Base-by-base conservation (phyloP, 1,140 invertebrate genomes). In the Papilio machaon region DNA sequence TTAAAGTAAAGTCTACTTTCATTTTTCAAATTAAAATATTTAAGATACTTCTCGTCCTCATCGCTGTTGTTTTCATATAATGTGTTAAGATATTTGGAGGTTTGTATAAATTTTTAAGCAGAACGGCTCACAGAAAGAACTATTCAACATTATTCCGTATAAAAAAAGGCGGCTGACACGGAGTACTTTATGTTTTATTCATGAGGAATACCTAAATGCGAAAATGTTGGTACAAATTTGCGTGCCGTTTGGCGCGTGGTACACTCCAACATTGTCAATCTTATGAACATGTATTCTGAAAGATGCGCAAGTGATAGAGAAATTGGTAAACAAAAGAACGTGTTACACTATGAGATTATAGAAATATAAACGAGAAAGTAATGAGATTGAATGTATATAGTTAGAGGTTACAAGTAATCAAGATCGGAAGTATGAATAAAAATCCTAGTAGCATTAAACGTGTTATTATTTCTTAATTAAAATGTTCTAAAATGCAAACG, bases 141-240 rank as follows among this genome's bases (percentile, higher is more conserved):
- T 30, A 38, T 70, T 70, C 64, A 70, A 70, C 60, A 11, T 15
- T 70, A 30, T 38, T n/a, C n/a, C 8, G 30, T 70, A 70, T 30
- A 70, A 70, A 70, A n/a, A 67, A 70, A 70, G 23, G 23, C 30
- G 30, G 13, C 64, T 70, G 64, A 70, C 64, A 70, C 64, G 64
- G 13, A 70, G 64, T 15, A 35, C 10, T 35, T 13, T 13, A 70
- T 70, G 64, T 70, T 35, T 70, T 70, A 70, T 70, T 35, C 64
- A 70, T 70, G 6, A 35, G 13, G 23, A 38, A 70, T 70, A 70
- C 64, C 5, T 70, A 35, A 38, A 35, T 35, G 60, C 23, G 64
- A 17, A 70, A 70, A 70, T 70, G 30, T 70, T 64, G 60, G 13
- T 70, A 70, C 64, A 64, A 23, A 64, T 70, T 35, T 70, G 19